Base-by-base conservation (phyloP, 1,140 invertebrate genomes). In the Lordiphosa clarofinis region DNA sequence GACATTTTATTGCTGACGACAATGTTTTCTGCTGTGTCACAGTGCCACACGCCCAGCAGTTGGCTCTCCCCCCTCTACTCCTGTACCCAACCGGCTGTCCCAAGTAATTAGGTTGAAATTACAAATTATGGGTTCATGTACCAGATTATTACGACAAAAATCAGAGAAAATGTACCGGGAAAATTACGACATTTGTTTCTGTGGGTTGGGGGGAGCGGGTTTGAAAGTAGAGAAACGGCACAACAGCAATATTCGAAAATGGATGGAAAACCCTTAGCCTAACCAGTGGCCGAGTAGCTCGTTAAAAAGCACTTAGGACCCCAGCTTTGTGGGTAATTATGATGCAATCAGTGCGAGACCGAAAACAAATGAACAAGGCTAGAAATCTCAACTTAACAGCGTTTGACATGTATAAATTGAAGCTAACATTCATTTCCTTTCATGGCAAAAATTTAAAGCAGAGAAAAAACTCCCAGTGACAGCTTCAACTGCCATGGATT, bases 31-130 rank as follows among this genome's bases (percentile, higher is more conserved):
- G 33, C 65, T 58, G 9, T 47, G 39, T 43, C 50, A 39, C 52
- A 36, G 44, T 44, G 31, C 40, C 13, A 1, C 5, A 4, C 11
- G n/a, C 1, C 50, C 24, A 28, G 24, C 19, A 6, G 12, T 8
- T 28, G 10, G 40, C 19, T 44, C 42, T 11, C 24, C 37, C 33
- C 13, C 12, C 6, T 21, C 21, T 6, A 7, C 36, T 33, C 8
- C 10, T 13, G 37, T 50, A 42, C 43, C 46, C 35, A 28, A 40
- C 7, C 21, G 15, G 13, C 11, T 33, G 39, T 35, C 43, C 57
- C 56, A 79, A 79, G 74, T 81, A 81, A 81, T 81, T 81, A 81
- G 76, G 75, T 82, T 81, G 75, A 81, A 81, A 81, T 81, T 81
- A 81, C 75, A 81, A 81, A 81, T 81, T 81, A 82, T 82, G 67